Evolutionary conservation across 30 jellyfish, hydroid and myxozoan genomes (phyloP).

Genomic region (Chrysaora quinquecirrha): DNA sequence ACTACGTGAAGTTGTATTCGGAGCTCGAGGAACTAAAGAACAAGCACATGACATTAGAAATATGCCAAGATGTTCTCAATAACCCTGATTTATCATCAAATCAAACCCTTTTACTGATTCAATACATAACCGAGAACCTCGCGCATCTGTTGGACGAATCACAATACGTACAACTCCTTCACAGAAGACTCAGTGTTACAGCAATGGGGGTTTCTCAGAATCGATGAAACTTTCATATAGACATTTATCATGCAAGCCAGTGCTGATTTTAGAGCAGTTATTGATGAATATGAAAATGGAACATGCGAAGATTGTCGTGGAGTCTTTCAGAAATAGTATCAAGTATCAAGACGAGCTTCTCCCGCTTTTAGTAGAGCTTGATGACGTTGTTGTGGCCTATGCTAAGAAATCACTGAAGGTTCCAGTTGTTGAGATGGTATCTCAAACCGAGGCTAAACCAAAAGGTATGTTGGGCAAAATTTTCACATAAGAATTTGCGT

Average conservation of each 20-base stretch:
- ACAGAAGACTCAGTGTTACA: constrained; percentile 54
- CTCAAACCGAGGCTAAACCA: constrained; percentile 23
- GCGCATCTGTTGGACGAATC: constrained; percentile 33
- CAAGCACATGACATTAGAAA: constrained; percentile 59
- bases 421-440: constrained; percentile 30
- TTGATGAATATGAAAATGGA: constrained; percentile 87
- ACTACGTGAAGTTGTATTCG: constrained; percentile 31
- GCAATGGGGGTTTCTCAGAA: constrained; percentile 60
- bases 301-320: constrained; percentile 64
- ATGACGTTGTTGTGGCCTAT: constrained; percentile 67
- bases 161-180: not conserved
- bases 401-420: constrained; percentile 78
- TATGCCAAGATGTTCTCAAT: constrained; percentile 58
- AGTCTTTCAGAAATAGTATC: constrained; percentile 11
- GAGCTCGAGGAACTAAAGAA: constrained; percentile 36
- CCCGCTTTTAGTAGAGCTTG: constrained; percentile 43
- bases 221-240: constrained; percentile 45
- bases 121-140: constrained; percentile 61
- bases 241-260: constrained; percentile 67
- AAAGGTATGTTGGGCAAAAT: constrained; percentile 64
- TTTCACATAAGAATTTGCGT: too few species aligned
- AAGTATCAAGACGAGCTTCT: constrained; percentile 28
- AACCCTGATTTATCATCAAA: constrained; percentile 43
- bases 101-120: constrained; percentile 42
- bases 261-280: constrained; percentile 82